Percentiles rank a stretch among this genome's conserved stretches.
Evolutionary conservation across 2,888 invertebrate genomes (phyloP).

Genomic region (Leptopterna dolabrata): DNA sequence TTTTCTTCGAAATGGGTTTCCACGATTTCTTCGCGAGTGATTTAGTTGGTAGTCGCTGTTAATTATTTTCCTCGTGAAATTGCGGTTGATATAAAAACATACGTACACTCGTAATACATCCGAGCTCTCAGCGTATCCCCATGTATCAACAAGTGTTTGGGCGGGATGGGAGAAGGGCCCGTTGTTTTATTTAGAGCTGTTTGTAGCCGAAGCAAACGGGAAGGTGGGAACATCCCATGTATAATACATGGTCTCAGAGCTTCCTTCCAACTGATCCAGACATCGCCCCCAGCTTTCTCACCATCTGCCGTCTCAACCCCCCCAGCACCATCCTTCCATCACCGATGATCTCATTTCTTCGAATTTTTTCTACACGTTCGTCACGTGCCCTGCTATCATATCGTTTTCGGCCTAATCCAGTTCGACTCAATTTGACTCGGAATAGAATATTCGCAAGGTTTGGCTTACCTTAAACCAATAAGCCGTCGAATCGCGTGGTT

Average conservation of each 20-base stretch:
- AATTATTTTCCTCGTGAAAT: too few relatives aligned
- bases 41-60: too few relatives aligned
- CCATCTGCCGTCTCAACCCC: background rate
- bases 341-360: background rate
- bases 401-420: background rate
- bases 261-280: conserved; percentile 6
- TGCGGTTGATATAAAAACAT: background rate
- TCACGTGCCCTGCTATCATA: background rate
- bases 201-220: background rate
- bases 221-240: background rate
- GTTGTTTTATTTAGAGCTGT: conserved; percentile 3
- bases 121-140: background rate
- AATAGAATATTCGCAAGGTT: background rate
- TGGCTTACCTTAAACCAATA: background rate
- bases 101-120: background rate
- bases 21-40: too few relatives aligned
- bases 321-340: background rate
- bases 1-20: too few relatives aligned
- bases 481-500: background rate
- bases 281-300: background rate
- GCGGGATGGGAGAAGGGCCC: background rate
- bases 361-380: background rate
- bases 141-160: background rate
- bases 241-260: background rate
- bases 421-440: background rate